Conservation (phyloP, 92 coral and sea anemone species). For the Epizoanthus rinbou region DNA sequence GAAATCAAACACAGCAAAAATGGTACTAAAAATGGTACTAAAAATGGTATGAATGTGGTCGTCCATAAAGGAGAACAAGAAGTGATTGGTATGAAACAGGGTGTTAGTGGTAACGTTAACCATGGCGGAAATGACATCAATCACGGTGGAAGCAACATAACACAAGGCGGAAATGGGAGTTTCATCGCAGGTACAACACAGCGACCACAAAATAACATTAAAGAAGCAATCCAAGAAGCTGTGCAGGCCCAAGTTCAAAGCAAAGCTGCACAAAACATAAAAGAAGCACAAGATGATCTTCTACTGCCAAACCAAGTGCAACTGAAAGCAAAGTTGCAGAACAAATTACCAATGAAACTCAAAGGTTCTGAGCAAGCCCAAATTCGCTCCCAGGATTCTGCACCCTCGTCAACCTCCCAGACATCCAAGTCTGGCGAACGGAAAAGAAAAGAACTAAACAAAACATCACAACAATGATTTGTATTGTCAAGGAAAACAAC, state of each 20-base stretch:
- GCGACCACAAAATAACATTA: neutral
- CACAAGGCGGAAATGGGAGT: neutral
- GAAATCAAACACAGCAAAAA: neutral
- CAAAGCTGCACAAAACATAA: slow-evolving; percentile 2
- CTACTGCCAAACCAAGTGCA: neutral
- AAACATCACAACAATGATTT: too few relatives aligned
- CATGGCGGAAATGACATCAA: neutral
- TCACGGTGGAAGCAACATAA: neutral
- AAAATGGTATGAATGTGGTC: neutral
- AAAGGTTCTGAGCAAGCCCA: neutral
- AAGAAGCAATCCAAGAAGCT: slow-evolving; percentile 40
- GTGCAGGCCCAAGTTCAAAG: slow-evolving; percentile 32
- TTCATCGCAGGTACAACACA: neutral
- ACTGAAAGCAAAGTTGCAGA: neutral
- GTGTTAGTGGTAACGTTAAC: neutral
- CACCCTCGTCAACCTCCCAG: neutral
- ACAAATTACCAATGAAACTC: neutral
- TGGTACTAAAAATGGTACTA: neutral
- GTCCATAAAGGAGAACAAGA: too few relatives aligned
- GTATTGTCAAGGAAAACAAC: too few relatives aligned
- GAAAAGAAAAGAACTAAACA: too few relatives aligned
- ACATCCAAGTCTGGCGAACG: neutral
- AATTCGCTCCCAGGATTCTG: neutral
- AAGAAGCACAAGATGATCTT: slow-evolving; percentile 28
- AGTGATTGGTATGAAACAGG: neutral